A percentile compares a stretch with the other conserved stretches of the same genome.
phyloP scores from a whole-genome alignment of 2,888 invertebrate species.

The Caenorhabditis drosophilae region DNA sequence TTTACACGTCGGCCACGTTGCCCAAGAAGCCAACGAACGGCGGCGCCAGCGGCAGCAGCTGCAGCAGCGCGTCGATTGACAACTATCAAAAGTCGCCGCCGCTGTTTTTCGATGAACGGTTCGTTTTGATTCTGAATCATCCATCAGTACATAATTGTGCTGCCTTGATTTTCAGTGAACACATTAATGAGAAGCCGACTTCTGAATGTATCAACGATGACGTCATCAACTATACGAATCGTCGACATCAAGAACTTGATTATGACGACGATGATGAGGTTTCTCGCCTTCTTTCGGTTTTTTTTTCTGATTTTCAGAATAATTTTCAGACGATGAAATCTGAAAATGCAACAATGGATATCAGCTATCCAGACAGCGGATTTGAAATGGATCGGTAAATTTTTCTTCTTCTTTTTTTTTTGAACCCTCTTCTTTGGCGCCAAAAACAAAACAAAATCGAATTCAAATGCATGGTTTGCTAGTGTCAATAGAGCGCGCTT shows the following conservation, averaged over 20 bases:
- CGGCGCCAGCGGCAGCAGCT: no score
- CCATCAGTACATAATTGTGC: no score
- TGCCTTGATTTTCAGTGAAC: no score
- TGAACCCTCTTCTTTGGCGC: no score
- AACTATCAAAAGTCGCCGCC: conserved; percentile 33
- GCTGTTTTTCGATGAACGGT: conserved; percentile 26
- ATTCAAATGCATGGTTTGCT: no score
- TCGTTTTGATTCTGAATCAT: no score
- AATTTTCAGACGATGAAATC: conserved; percentile 34
- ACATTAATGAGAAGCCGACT: no score
- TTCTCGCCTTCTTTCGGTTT: not conserved
- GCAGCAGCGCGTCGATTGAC: conserved; percentile 29
- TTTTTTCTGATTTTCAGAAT: not conserved
- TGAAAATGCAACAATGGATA: conserved; percentile 38
- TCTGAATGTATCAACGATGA: no score
- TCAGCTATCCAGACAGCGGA: conserved; percentile 46
- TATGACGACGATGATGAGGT: conserved; percentile 33
- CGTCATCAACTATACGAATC: not conserved
- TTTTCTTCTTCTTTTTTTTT: no score
- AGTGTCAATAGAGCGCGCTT: no score
- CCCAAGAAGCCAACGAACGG: conserved; percentile 53
- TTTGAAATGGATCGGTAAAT: conserved; percentile 42
- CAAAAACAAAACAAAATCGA: no score
- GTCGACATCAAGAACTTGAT: conserved; percentile 12
- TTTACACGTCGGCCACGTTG: conserved; percentile 63